phyloP scores from a whole-genome alignment of 2,797 vertebrate species.

The Eidolon dupreanum region DNA sequence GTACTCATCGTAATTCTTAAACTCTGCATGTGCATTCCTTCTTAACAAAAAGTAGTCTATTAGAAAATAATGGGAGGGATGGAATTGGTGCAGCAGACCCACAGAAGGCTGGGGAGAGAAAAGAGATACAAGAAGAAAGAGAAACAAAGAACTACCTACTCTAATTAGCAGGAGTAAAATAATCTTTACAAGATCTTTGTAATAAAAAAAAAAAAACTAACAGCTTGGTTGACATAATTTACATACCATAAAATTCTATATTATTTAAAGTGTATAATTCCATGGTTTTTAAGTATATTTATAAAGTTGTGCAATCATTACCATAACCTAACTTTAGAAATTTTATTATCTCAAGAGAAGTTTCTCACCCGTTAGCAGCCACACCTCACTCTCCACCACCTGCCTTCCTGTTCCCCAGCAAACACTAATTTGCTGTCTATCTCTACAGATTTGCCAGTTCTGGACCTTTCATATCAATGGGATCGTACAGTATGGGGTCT shows the following conservation, averaged over 20 bases:
- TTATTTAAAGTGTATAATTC: neutral
- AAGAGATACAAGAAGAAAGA: neutral
- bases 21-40: neutral
- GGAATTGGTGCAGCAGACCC: too few relatives aligned
- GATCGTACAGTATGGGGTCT: neutral
- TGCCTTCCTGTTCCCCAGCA: neutral
- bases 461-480: neutral
- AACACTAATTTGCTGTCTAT: neutral
- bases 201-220: neutral
- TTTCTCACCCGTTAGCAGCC: neutral
- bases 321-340: slow-evolving; percentile 12
- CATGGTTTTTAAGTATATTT: neutral
- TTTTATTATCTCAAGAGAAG: neutral
- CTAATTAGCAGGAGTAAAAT: neutral
- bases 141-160: neutral
- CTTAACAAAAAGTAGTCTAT: neutral
- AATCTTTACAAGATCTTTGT: slow-evolving; percentile 8
- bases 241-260: slow-evolving; percentile 53
- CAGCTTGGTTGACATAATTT: slow-evolving; percentile 60
- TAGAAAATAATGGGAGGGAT: neutral
- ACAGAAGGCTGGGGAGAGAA: neutral
- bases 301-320: neutral
- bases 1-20: neutral
- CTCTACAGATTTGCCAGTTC: neutral
- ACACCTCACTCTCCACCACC: neutral